Evolutionary conservation across 2,888 invertebrate genomes (phyloP).

Genomic region (Macaria liturata): DNA sequence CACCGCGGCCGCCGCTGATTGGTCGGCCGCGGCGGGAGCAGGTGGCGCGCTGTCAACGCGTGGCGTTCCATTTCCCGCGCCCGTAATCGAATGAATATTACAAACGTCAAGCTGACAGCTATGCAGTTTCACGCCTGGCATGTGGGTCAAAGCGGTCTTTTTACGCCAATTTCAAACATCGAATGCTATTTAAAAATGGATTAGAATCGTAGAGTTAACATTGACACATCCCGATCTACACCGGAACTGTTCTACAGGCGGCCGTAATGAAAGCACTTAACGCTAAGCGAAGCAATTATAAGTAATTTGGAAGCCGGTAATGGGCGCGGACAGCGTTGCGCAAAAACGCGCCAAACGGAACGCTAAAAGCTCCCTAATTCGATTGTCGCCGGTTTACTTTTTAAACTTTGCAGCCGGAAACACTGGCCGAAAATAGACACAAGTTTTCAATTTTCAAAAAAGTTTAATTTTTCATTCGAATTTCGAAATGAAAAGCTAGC

Average conservation of each 20-base stretch:
- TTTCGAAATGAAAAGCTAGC: not conserved
- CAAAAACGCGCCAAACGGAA: conserved; percentile 80
- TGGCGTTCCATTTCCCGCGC: conserved; percentile 72
- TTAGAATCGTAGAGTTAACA: conserved; percentile 53
- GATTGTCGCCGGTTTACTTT: conserved; percentile 74
- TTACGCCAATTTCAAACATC: conserved; percentile 59
- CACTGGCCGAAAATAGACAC: conserved; percentile 45
- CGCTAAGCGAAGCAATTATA: conserved; percentile 83
- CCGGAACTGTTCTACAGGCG: conserved; percentile 65
- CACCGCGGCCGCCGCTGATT: conserved; percentile 43
- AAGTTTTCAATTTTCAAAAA: conserved; percentile 41
- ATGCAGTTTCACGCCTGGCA: conserved; percentile 64
- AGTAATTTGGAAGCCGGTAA: conserved; percentile 79
- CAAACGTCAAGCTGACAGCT: conserved; percentile 73
- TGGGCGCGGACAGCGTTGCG: conserved; percentile 79
- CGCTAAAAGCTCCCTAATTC: conserved; percentile 82
- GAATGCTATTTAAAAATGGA: conserved; percentile 45
- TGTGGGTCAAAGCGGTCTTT: conserved; percentile 72
- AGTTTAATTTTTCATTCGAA: conserved; percentile 7
- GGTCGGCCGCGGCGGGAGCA: conserved; percentile 50
- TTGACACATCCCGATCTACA: conserved; percentile 58
- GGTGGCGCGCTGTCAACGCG: conserved; percentile 72
- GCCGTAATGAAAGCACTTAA: conserved; percentile 81
- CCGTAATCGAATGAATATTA: conserved; percentile 81
- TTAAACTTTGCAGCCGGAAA: conserved; percentile 57